A percentile compares a stretch with the other conserved stretches of the same genome.
Evolutionary conservation across 1,140 invertebrate species (phyloP).

Genomic region (Leucophenga varia): DNA sequence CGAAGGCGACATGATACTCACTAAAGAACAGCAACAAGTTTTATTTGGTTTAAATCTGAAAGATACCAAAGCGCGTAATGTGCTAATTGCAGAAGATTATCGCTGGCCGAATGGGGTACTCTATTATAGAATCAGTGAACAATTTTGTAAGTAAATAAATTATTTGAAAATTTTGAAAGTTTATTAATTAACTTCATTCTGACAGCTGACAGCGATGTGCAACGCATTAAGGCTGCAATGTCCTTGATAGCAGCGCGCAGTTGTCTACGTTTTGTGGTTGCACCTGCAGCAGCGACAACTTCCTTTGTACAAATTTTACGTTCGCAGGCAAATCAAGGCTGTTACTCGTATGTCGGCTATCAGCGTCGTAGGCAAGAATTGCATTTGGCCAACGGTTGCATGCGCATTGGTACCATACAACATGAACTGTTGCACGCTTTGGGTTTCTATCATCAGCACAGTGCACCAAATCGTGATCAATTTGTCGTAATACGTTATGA

Average conservation of each 20-base stretch:
- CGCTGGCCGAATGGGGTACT: slow-evolving; percentile 65
- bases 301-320: slow-evolving; percentile 8
- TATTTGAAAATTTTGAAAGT: too few species aligned
- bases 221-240: slow-evolving; percentile 9
- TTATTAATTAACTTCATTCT: too few species aligned
- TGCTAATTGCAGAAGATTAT: slow-evolving; percentile 60
- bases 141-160: slow-evolving; percentile 14
- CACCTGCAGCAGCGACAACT: not conserved
- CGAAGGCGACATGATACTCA: slow-evolving; percentile 58
- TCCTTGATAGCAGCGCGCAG: slow-evolving; percentile 4
- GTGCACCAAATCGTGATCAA: slow-evolving; percentile 60
- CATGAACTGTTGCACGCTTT: slow-evolving; percentile 67
- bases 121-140: slow-evolving; percentile 60
- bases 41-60: too few species aligned
- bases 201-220: slow-evolving; percentile 4
- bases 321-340: slow-evolving; percentile 45
- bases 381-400: slow-evolving; percentile 58
- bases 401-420: slow-evolving; percentile 59
- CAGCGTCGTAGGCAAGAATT: slow-evolving; percentile 57
- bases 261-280: slow-evolving; percentile 11
- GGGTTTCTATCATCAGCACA: slow-evolving; percentile 63
- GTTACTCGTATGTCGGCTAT: slow-evolving; percentile 59
- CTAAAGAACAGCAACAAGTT: slow-evolving; percentile 49
- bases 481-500: slow-evolving; percentile 60
- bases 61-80: slow-evolving; percentile 55